Evolutionary conservation across 2,797 vertebrate species (phyloP).

Genomic region (Hoplostethus atlanticus): DNA sequence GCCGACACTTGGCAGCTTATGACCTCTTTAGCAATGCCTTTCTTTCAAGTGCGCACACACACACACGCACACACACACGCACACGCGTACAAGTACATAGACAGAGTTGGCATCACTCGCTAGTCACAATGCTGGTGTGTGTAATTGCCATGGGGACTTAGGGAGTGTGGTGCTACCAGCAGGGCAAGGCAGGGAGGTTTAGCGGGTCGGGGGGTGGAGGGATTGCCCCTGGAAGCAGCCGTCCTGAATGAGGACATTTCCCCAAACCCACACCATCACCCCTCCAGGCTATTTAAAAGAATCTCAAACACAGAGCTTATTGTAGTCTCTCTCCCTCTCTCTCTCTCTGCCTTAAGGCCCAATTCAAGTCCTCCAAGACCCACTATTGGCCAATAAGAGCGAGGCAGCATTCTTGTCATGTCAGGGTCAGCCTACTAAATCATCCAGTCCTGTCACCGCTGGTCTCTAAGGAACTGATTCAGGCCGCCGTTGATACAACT

Average conservation of each 20-base stretch:
- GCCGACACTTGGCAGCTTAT: constrained; percentile 42
- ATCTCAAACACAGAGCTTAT: constrained; percentile 68
- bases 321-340: constrained; percentile 33
- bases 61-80: constrained; percentile 7
- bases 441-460: background rate
- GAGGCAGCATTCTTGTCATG: constrained; percentile 24
- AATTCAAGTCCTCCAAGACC: constrained; percentile 38
- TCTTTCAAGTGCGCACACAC: constrained; percentile 19
- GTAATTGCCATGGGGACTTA: constrained; percentile 37
- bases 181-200: constrained; percentile 22
- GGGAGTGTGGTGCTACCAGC: constrained; percentile 40
- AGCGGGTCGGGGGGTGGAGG: background rate
- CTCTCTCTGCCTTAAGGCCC: constrained; percentile 7
- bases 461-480: constrained; percentile 14
- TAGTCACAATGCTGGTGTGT: constrained; percentile 51
- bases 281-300: constrained; percentile 49
- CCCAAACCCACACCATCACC: constrained; percentile 49
- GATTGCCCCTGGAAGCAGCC: constrained; percentile 32
- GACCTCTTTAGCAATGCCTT: constrained; percentile 30
- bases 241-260: constrained; percentile 66
- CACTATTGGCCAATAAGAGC: constrained; percentile 38
- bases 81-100: background rate
- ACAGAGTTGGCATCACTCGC: constrained; percentile 50
- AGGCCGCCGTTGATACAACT: constrained; percentile 1
- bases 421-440: constrained; percentile 7